phyloP scores from a whole-genome alignment of 2,113 vertebrate genomes.

The Lates calcarifer region DNA sequence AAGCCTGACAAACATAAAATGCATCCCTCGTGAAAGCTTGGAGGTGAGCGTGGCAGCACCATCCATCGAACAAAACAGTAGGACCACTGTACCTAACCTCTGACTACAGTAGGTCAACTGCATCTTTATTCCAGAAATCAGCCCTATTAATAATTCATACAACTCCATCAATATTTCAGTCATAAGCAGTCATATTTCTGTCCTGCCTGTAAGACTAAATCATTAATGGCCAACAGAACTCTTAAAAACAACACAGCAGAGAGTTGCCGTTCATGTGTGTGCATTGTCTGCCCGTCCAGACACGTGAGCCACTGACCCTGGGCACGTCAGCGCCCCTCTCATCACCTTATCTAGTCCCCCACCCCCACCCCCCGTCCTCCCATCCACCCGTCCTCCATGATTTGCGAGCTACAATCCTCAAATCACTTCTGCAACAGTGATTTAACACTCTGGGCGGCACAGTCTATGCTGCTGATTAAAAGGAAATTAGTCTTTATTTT shows the following conservation, averaged over 20 bases:
- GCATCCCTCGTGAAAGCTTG: neutral
- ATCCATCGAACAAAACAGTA: slow-evolving; percentile 16
- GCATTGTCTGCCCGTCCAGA: slow-evolving; percentile 9
- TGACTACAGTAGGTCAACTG: slow-evolving; percentile 79
- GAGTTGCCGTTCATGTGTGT: slow-evolving; percentile 11
- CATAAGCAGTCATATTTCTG: slow-evolving; percentile 81
- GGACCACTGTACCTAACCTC: slow-evolving; percentile 58
- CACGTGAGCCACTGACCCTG: slow-evolving; percentile 53
- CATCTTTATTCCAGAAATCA: slow-evolving; percentile 81
- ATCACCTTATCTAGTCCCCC: slow-evolving; percentile 25
- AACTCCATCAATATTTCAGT: slow-evolving; percentile 81
- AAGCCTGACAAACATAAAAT: slow-evolving; percentile 1
- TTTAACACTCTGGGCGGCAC: slow-evolving; percentile 53
- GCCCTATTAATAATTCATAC: slow-evolving; percentile 72
- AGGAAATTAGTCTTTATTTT: slow-evolving; percentile 77
- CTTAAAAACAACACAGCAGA: slow-evolving; percentile 75
- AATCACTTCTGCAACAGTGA: slow-evolving; percentile 70
- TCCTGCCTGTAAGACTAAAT: slow-evolving; percentile 82
- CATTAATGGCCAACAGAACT: slow-evolving; percentile 73
- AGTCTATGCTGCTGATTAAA: slow-evolving; percentile 71
- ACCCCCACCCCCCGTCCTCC: too few species aligned
- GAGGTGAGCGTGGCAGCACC: slow-evolving; percentile 2
- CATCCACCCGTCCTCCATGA: slow-evolving; percentile 30
- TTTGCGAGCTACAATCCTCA: slow-evolving; percentile 53
- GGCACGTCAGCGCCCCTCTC: slow-evolving; percentile 1